Evolutionary conservation across 2,113 vertebrate genomes (phyloP).

Genomic region (Pholis gunnellus): DNA sequence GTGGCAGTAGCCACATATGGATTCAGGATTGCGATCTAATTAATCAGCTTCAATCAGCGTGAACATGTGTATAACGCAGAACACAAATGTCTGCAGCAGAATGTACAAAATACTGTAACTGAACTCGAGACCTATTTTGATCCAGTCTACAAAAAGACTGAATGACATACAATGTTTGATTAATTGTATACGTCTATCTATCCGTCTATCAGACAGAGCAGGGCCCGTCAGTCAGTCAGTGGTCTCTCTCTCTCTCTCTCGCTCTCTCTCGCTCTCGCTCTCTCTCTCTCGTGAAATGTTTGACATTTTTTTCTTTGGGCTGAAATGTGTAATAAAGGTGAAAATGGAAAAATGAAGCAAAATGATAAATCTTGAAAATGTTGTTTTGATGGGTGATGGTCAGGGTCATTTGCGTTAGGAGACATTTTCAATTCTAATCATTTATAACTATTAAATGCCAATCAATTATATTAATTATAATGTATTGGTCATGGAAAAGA

Average conservation of each 20-base stretch:
- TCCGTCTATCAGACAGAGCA: not conserved
- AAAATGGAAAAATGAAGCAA: conserved; percentile 5
- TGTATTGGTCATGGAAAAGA: not conserved
- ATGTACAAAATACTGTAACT: not conserved
- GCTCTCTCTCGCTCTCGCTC: not conserved
- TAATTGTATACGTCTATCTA: not conserved
- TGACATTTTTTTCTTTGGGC: not conserved
- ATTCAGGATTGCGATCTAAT: not conserved
- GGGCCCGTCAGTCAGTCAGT: not conserved
- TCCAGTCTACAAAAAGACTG: not conserved
- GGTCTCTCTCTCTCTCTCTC: not conserved
- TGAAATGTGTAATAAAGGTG: conserved; percentile 15
- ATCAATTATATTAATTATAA: not conserved
- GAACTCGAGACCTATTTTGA: not conserved
- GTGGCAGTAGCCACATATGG: not conserved
- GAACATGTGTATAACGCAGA: not conserved
- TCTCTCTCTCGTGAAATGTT: not conserved
- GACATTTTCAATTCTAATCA: not conserved
- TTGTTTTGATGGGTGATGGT: not conserved
- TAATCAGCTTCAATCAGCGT: not conserved
- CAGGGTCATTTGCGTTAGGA: not conserved
- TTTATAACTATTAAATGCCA: not conserved
- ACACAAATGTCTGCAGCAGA: not conserved
- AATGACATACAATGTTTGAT: not conserved
- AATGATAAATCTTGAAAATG: not conserved